Percentiles rank a stretch among this genome's conserved stretches.
Conservation (phyloP, 2,888 invertebrate genomes). For the Diogma glabrata region DNA sequence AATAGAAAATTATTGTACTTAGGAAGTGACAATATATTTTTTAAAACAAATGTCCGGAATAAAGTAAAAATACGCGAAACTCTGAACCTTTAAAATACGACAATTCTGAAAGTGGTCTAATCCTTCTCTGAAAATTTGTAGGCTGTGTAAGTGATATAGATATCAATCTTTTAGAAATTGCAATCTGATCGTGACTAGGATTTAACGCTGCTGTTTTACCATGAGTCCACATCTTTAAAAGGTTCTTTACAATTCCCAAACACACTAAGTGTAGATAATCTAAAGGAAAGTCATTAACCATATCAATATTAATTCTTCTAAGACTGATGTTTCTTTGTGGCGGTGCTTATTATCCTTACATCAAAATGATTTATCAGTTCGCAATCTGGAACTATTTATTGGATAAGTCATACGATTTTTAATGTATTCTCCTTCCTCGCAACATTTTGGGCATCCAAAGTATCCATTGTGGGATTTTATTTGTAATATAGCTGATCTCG, state of each 20-base stretch:
- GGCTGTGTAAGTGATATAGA: background rate
- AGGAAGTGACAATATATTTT: background rate
- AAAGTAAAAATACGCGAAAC: constrained; percentile 3
- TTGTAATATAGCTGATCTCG: background rate
- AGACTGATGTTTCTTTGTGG: constrained; percentile 1
- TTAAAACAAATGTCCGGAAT: too few species aligned
- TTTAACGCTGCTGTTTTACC: background rate
- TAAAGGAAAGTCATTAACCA: background rate
- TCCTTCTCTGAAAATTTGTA: constrained; percentile 2
- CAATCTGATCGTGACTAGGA: background rate
- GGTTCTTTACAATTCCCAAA: background rate
- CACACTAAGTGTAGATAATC: too few species aligned
- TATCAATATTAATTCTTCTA: constrained; percentile 4
- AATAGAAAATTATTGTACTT: constrained; percentile 1
- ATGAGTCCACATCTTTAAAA: constrained; percentile 5
- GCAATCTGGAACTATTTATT: background rate
- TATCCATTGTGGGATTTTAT: background rate
- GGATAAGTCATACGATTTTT: constrained; percentile 2
- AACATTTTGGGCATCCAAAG: constrained; percentile 6
- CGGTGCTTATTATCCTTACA: background rate
- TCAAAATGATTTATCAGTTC: constrained; percentile 6
- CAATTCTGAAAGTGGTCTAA: background rate
- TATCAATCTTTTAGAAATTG: background rate
- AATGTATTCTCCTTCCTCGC: constrained; percentile 1
- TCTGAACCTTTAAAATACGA: constrained; percentile 8